Conservation (phyloP, 1,140 invertebrate genomes). For the Lepidurus couesii region DNA sequence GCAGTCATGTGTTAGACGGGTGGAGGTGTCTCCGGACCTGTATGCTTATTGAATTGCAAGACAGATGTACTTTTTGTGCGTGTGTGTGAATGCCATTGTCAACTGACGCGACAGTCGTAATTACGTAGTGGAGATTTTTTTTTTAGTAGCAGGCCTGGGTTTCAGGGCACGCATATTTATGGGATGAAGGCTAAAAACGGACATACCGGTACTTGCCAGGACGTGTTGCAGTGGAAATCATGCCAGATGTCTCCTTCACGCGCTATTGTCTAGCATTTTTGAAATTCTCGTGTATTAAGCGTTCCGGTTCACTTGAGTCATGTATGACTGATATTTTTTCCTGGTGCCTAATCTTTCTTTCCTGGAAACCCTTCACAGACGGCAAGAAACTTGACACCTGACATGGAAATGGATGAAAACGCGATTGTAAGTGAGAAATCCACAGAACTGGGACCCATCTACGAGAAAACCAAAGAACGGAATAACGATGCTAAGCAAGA, state of each 20-base stretch:
- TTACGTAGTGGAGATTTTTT: no score
- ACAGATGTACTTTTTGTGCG: no score
- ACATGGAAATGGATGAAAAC: constrained; percentile 14
- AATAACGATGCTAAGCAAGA: not conserved
- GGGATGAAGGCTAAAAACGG: not conserved
- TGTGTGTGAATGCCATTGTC: no score
- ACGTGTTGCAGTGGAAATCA: not conserved
- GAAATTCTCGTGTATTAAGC: not conserved
- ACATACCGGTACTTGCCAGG: not conserved
- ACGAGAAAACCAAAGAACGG: not conserved
- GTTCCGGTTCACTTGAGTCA: not conserved
- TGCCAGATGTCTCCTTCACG: not conserved
- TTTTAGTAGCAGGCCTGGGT: no score
- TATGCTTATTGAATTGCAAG: not conserved
- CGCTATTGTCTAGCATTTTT: not conserved
- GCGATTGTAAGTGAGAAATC: not conserved
- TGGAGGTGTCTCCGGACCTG: not conserved
- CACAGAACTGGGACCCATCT: not conserved
- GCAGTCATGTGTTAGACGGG: not conserved
- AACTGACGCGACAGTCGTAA: not conserved
- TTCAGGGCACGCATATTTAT: not conserved
- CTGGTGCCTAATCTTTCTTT: not conserved
- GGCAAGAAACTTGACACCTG: not conserved
- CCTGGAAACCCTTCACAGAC: not conserved
- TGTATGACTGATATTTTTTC: not conserved